Percentiles rank a stretch among this genome's conserved stretches.
phyloP scores from a whole-genome alignment of 2,888 invertebrate species.

The Xestia c-nigrum region DNA sequence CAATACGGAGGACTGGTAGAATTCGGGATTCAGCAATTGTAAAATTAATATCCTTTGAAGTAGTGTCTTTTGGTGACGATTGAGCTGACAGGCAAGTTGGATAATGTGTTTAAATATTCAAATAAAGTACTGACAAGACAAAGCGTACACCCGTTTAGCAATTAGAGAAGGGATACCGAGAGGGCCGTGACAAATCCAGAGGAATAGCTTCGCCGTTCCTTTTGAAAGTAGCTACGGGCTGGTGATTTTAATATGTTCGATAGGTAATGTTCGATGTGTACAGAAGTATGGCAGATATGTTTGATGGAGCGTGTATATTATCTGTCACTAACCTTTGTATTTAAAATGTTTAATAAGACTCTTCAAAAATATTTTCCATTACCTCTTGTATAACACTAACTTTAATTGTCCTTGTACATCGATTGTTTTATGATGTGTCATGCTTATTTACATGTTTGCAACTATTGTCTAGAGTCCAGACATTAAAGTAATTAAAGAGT shows the following conservation, averaged over 20 bases:
- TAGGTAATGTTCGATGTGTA: background rate
- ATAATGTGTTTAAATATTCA: constrained; percentile 44
- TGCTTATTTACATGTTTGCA: constrained; percentile 26
- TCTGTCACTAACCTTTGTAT: background rate
- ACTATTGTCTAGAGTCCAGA: constrained; percentile 25
- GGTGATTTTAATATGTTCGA: constrained; percentile 13
- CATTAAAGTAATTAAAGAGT: constrained; percentile 29
- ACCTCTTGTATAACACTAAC: background rate
- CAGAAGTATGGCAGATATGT: background rate
- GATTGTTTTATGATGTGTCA: constrained; percentile 33
- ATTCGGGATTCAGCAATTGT: constrained; percentile 10
- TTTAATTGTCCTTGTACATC: constrained; percentile 13
- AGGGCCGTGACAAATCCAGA: constrained; percentile 46
- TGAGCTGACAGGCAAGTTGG: constrained; percentile 11
- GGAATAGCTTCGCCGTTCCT: constrained; percentile 22
- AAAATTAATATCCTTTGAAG: constrained; percentile 9
- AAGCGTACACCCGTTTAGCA: constrained; percentile 36
- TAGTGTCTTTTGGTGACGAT: constrained; percentile 7
- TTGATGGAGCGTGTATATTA: background rate
- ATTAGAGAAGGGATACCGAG: constrained; percentile 55
- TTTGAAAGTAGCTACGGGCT: constrained; percentile 13
- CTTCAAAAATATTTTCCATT: constrained; percentile 6
- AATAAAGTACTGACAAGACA: constrained; percentile 35
- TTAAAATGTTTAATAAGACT: background rate
- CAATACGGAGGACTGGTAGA: background rate